Evolutionary conservation across 2,113 vertebrate genomes (phyloP).

Genomic region (Bos javanicus): DNA sequence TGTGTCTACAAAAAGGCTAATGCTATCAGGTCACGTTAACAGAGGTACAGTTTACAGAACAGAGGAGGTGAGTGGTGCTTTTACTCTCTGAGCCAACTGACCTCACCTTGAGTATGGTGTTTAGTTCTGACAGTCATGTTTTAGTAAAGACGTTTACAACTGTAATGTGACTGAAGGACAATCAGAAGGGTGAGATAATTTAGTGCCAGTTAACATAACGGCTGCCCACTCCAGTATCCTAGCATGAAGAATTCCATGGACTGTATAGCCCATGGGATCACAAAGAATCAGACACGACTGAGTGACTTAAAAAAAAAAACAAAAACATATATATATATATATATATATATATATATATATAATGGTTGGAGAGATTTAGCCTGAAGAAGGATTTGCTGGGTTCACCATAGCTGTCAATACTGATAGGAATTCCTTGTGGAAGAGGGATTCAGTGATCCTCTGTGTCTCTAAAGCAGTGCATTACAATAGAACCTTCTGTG

Average conservation of each 20-base stretch:
- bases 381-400: not conserved
- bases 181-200: not conserved
- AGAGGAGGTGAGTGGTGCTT: not conserved
- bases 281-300: not conserved
- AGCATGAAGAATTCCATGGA: not conserved
- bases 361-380: not conserved
- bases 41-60: not conserved
- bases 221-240: not conserved
- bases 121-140: not conserved
- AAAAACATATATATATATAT: too few relatives aligned
- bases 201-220: not conserved
- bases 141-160: not conserved
- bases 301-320: fast-evolving
- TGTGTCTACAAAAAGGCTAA: not conserved
- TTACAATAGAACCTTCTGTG: not conserved
- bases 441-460: not conserved
- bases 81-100: not conserved
- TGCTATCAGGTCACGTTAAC: not conserved
- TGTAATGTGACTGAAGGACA: not conserved
- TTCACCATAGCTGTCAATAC: not conserved
- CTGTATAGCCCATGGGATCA: not conserved
- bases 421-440: not conserved
- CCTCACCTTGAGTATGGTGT: not conserved
- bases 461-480: not conserved
- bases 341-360: not conserved